Conservation (phyloP, 1,140 invertebrate species). For the Himalopsyche phryganea region DNA sequence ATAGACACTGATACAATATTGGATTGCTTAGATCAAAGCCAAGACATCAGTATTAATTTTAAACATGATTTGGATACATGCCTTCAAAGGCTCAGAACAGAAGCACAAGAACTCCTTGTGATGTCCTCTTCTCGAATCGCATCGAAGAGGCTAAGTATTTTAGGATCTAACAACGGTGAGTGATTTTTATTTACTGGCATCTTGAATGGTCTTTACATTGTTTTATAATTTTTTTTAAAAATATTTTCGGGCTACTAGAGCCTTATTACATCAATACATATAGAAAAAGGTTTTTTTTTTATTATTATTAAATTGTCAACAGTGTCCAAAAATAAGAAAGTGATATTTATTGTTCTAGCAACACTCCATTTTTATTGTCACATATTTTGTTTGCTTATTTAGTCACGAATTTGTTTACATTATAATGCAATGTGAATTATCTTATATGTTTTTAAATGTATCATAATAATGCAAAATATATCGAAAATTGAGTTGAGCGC, state of each 20-base stretch:
- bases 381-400: not conserved
- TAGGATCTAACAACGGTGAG: constrained; percentile 18
- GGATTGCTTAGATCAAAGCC: constrained; percentile 33
- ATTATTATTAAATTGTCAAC: too few relatives aligned
- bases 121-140: constrained; percentile 45
- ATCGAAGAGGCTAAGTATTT: constrained; percentile 29
- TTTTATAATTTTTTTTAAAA: not conserved
- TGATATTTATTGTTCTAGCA: too few relatives aligned
- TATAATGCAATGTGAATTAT: not conserved
- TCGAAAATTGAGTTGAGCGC: too few relatives aligned
- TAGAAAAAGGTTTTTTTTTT: too few relatives aligned
- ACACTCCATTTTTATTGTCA: not conserved
- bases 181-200: not conserved
- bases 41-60: constrained; percentile 57
- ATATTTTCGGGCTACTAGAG: not conserved
- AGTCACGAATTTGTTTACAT: not conserved
- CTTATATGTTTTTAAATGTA: too few relatives aligned
- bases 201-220: too few relatives aligned
- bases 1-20: constrained; percentile 53
- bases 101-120: constrained; percentile 65
- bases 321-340: too few relatives aligned
- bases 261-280: too few relatives aligned
- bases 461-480: too few relatives aligned
- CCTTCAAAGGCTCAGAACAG: constrained; percentile 59
- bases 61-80: constrained; percentile 61